These are phyloP conservation scores for Melanotaenia pygmaea DNA, from an alignment of 2,797 vertebrate genomes.

Conservation along the genomic window DNA sequence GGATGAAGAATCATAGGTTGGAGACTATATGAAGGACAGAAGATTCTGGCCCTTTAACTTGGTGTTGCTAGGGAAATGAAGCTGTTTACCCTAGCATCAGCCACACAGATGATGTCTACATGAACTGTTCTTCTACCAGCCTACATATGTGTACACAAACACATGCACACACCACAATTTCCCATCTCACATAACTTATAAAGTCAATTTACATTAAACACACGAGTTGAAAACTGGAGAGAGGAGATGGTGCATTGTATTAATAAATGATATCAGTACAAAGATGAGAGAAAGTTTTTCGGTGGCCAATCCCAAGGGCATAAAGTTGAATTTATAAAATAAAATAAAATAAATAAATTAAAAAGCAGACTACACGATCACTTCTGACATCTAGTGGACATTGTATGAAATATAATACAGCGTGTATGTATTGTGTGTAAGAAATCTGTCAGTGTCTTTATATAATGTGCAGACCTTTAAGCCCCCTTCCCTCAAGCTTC, in stretches of 20 bases:
- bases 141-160: not conserved
- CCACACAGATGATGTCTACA: conserved; percentile 54
- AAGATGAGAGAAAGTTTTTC: conserved; percentile 47
- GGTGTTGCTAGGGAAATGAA: conserved; percentile 83
- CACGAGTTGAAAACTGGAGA: not conserved
- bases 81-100: conserved; percentile 75
- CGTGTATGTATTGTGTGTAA: not conserved
- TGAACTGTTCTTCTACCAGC: conserved; percentile 37
- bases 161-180: not conserved
- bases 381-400: conserved; percentile 75
- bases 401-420: conserved; percentile 16
- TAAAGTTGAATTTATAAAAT: not conserved
- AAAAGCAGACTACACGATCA: conserved; percentile 21
- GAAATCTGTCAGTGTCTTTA: conserved; percentile 41
- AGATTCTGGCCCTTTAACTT: conserved; percentile 78
- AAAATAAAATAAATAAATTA: not conserved
- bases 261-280: not conserved
- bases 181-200: not conserved
- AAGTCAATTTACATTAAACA: conserved; percentile 9
- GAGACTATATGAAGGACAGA: conserved; percentile 41
- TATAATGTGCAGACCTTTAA: conserved; percentile 55
- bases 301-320: conserved; percentile 27
- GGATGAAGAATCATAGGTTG: conserved; percentile 27
- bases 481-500: conserved; percentile 30
- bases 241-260: conserved; percentile 4